Conservation (phyloP, 2,888 invertebrate genomes). For the Apamea monoglypha region DNA sequence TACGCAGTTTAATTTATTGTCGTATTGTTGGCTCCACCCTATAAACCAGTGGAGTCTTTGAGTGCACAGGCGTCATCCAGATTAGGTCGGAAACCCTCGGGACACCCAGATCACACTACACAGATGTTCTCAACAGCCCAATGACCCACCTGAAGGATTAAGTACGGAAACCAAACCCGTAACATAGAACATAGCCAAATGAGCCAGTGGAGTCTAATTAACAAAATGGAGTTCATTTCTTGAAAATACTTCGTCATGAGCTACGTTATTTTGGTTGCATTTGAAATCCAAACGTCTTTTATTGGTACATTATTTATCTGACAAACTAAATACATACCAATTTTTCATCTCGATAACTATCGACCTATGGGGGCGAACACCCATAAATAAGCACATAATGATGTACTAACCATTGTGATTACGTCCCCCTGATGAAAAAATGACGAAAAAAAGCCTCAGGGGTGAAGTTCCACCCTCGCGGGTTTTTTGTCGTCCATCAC, state of each 20-base stretch:
- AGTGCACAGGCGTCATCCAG: too few relatives aligned
- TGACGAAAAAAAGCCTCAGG: conserved; percentile 74
- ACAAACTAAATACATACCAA: conserved; percentile 34
- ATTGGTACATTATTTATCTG: conserved; percentile 23
- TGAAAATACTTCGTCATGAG: neutral
- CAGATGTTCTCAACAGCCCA: too few relatives aligned
- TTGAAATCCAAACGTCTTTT: fast-evolving
- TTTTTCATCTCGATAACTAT: conserved; percentile 54
- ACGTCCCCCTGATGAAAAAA: conserved; percentile 71
- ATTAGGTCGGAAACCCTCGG: too few relatives aligned
- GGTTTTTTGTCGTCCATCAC: conserved; percentile 71
- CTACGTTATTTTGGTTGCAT: neutral
- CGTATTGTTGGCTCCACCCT: too few relatives aligned
- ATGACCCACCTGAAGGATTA: too few relatives aligned
- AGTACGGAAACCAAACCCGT: too few relatives aligned
- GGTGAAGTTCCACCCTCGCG: conserved; percentile 78
- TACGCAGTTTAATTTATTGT: neutral
- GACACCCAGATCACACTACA: too few relatives aligned
- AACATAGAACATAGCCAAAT: too few relatives aligned
- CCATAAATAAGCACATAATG: conserved; percentile 83
- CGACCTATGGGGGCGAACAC: conserved; percentile 59
- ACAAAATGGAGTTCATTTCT: neutral
- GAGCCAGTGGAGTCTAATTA: too few relatives aligned
- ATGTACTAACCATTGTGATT: conserved; percentile 79
- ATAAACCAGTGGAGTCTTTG: too few relatives aligned